Evolutionary conservation across 2,797 vertebrate genomes (phyloP).

Genomic region (Eremophila alpestris): DNA sequence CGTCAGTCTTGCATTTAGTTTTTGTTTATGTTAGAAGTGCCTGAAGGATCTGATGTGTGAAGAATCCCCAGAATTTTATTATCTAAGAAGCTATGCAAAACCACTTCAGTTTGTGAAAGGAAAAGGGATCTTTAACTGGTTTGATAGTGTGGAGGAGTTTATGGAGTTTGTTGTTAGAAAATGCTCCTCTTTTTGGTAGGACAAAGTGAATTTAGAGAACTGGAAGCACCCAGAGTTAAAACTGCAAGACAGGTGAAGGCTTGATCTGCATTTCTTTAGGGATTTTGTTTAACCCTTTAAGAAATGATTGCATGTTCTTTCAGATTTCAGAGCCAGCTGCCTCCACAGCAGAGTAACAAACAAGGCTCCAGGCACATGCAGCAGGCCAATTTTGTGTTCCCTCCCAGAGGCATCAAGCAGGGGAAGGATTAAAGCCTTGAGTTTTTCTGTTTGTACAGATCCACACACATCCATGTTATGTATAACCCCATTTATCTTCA

Average conservation of each 20-base stretch:
- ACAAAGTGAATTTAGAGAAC: background rate
- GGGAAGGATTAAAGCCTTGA: background rate
- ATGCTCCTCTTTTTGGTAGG: background rate
- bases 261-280: background rate
- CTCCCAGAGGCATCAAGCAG: background rate
- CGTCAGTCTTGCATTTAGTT: background rate
- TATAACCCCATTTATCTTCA: background rate
- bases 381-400: background rate
- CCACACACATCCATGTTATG: fast-evolving
- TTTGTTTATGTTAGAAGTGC: conserved; percentile 2
- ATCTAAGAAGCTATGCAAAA: background rate
- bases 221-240: background rate
- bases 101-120: background rate
- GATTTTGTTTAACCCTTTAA: background rate
- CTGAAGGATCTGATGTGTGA: background rate
- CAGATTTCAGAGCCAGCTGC: background rate
- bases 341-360: background rate
- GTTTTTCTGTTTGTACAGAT: background rate
- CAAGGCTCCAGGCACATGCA: background rate
- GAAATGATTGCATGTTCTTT: background rate
- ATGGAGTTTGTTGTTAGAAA: background rate
- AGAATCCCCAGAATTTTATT: background rate
- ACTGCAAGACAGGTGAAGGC: background rate
- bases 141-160: background rate
- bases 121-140: background rate